Conservation (phyloP, 2,797 vertebrate genomes). For the Tragopan temminckii region DNA sequence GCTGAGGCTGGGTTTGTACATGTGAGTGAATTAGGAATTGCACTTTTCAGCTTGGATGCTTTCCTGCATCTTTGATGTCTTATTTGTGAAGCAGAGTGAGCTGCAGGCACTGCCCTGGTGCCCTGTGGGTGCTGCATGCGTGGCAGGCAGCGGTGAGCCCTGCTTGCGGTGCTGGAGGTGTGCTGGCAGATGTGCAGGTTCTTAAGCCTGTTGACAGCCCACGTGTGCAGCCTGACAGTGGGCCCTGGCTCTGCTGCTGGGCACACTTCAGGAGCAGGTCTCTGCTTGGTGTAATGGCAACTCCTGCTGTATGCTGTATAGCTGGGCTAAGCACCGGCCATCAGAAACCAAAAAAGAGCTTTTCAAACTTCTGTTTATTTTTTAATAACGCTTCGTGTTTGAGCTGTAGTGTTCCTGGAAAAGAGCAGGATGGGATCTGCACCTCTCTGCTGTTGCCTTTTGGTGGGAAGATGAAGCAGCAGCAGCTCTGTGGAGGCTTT, state of each 20-base stretch:
- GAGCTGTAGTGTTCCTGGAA: not conserved
- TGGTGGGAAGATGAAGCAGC: accelerated
- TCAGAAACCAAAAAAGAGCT: no score
- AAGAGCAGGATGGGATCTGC: not conserved
- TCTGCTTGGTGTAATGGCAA: accelerated
- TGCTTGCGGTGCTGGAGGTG: accelerated
- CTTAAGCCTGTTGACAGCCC: accelerated
- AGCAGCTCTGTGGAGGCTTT: accelerated
- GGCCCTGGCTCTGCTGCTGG: not conserved
- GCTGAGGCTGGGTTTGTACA: accelerated
- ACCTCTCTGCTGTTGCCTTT: not conserved
- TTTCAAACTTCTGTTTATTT: not conserved
- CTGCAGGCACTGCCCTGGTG: not conserved
- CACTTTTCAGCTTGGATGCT: not conserved
- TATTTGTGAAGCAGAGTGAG: accelerated
- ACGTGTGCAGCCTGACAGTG: not conserved
- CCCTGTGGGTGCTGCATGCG: accelerated
- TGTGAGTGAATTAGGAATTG: accelerated
- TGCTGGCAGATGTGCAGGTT: not conserved
- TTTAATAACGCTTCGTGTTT: accelerated
- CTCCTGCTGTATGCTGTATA: not conserved
- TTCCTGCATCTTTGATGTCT: accelerated
- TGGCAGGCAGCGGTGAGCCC: not conserved
- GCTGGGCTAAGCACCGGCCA: not conserved
- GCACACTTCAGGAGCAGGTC: not conserved